Conservation (phyloP, 2,113 vertebrate genomes). For the Chaenocephalus aceratus region DNA sequence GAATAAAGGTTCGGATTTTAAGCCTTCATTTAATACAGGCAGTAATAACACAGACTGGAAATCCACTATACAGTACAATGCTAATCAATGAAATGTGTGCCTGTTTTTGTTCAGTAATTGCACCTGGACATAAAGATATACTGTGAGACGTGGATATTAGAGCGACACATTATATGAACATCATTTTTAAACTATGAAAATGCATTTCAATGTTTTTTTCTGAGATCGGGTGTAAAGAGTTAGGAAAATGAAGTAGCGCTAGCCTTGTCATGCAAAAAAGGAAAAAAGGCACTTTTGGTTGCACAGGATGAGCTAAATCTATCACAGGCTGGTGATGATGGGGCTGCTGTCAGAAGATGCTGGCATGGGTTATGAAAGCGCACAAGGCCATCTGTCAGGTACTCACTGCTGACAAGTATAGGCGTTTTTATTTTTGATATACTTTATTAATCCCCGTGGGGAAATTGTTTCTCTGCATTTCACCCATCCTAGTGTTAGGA, state of each 20-base stretch:
- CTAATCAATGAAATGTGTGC: not conserved
- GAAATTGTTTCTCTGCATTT: no score
- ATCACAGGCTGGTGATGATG: constrained; percentile 59
- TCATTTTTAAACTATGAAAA: not conserved
- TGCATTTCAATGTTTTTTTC: not conserved
- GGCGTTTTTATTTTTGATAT: constrained; percentile 19
- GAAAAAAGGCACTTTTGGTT: constrained; percentile 13
- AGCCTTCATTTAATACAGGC: not conserved
- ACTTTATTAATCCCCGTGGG: no score
- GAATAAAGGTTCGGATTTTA: no score
- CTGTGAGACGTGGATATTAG: not conserved
- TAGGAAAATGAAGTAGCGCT: not conserved
- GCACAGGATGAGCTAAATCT: constrained; percentile 57
- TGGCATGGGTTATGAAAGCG: constrained; percentile 59
- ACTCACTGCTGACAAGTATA: constrained; percentile 64
- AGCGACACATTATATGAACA: not conserved
- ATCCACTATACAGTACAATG: not conserved
- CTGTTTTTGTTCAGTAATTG: not conserved
- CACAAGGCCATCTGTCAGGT: constrained; percentile 72
- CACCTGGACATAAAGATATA: not conserved
- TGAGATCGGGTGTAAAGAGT: not conserved
- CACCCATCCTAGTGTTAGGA: no score
- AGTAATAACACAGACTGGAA: not conserved
- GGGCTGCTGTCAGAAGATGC: constrained; percentile 64
- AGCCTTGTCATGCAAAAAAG: constrained; percentile 12